Percentiles rank a stretch among this genome's conserved stretches.
phyloP scores from a whole-genome alignment of 2,113 vertebrate genomes.

The Calidris pygmaea region DNA sequence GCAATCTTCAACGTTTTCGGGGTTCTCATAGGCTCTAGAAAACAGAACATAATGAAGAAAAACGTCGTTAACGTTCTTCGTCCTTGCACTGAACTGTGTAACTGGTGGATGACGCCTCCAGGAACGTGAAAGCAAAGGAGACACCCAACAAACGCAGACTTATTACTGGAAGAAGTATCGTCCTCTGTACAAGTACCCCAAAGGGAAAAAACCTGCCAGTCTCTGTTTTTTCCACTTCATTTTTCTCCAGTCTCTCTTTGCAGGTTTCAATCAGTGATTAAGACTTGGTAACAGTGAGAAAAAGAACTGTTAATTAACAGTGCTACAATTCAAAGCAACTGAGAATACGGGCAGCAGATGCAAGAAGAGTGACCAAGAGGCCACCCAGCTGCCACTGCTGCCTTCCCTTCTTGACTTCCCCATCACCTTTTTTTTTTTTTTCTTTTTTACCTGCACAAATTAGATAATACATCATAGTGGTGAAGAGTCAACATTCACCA shows the following conservation, averaged over 20 bases:
- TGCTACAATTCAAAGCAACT: background rate
- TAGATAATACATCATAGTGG: slow-evolving; percentile 74
- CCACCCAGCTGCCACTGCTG: slow-evolving; percentile 30
- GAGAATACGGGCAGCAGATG: slow-evolving; percentile 32
- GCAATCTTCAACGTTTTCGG: slow-evolving; percentile 95
- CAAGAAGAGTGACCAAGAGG: slow-evolving; percentile 36
- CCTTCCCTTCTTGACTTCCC: background rate
- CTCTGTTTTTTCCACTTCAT: background rate
- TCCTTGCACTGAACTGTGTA: background rate
- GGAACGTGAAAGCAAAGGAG: background rate
- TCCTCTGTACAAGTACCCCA: background rate
- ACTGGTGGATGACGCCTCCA: background rate
- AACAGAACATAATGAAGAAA: background rate
- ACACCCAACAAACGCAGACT: background rate
- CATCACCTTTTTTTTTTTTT: background rate
- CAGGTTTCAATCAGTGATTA: background rate
- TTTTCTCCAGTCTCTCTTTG: background rate
- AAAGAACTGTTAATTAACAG: slow-evolving; percentile 43
- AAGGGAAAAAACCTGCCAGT: background rate
- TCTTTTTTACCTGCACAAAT: slow-evolving; percentile 57
- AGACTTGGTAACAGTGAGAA: slow-evolving; percentile 14
- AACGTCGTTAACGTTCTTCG: background rate
- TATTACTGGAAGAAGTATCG: background rate
- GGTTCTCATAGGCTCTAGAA: slow-evolving; percentile 95
- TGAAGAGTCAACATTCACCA: slow-evolving; percentile 72